Conservation (phyloP, 1,140 invertebrate species). For the Aphaenogaster floridana region DNA sequence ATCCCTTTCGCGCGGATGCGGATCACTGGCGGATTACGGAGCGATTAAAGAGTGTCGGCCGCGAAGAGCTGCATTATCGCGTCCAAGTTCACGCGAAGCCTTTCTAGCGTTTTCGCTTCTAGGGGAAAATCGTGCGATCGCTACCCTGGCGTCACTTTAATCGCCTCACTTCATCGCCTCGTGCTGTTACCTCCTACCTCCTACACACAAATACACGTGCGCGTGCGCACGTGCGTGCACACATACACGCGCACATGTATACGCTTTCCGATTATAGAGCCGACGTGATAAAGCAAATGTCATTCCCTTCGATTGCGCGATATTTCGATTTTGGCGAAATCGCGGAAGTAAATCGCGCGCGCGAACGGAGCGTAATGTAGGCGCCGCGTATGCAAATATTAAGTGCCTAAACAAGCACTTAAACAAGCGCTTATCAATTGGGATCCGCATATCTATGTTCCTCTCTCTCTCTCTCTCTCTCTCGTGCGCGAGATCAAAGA, state of each 20-base stretch:
- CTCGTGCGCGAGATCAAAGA: not conserved
- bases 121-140: not conserved
- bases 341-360: not conserved
- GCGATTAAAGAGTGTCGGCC: not conserved
- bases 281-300: not conserved
- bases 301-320: not conserved
- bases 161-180: not conserved
- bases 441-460: not conserved
- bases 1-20: not conserved
- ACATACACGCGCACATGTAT: not conserved
- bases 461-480: not conserved
- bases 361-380: not conserved
- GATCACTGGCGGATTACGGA: not conserved
- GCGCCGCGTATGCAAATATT: constrained; percentile 10
- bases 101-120: not conserved
- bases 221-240: not conserved
- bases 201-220: not conserved
- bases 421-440: constrained; percentile 20
- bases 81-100: not conserved
- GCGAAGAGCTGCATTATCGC: not conserved
- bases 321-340: not conserved
- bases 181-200: not conserved
- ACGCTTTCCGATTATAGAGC: not conserved
- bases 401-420: no score
- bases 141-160: not conserved